A percentile compares a stretch with the other conserved stretches of the same genome.
Conservation (phyloP, 2,113 vertebrate species). For the Limanda limanda region DNA sequence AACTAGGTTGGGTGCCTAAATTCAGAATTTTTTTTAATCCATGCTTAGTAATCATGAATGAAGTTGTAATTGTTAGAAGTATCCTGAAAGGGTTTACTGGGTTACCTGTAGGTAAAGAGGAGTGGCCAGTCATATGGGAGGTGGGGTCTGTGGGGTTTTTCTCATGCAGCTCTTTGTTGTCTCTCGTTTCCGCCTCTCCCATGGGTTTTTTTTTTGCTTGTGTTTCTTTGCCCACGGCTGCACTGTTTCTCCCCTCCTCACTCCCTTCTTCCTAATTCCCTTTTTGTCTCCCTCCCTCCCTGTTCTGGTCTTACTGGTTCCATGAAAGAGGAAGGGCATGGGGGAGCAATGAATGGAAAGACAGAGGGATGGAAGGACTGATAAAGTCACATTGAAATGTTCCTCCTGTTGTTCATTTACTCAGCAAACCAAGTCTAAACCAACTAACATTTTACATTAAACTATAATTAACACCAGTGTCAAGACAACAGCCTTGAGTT, state of each 20-base stretch:
- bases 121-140: not conserved
- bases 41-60: not conserved
- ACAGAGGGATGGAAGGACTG: constrained; percentile 9
- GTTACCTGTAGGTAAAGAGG: constrained; percentile 12
- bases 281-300: constrained; percentile 39
- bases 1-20: not conserved
- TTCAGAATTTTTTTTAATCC: not conserved
- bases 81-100: constrained; percentile 16
- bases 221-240: constrained; percentile 3
- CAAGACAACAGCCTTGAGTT: not conserved
- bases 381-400: constrained; percentile 29
- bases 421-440: not conserved
- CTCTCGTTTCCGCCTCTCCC: constrained; percentile 19
- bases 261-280: constrained; percentile 19
- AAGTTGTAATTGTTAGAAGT: no score
- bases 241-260: constrained; percentile 12
- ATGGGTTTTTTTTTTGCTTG: not conserved
- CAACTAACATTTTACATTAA: not conserved
- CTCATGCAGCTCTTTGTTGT: constrained; percentile 24
- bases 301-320: constrained; percentile 71
- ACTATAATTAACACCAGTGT: not conserved
- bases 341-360: constrained; percentile 27
- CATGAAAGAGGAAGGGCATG: constrained; percentile 23
- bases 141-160: constrained; percentile 10
- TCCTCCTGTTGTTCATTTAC: constrained; percentile 6